Conservation (phyloP, 2,888 invertebrate species). For the Drosophila melanosoma region DNA sequence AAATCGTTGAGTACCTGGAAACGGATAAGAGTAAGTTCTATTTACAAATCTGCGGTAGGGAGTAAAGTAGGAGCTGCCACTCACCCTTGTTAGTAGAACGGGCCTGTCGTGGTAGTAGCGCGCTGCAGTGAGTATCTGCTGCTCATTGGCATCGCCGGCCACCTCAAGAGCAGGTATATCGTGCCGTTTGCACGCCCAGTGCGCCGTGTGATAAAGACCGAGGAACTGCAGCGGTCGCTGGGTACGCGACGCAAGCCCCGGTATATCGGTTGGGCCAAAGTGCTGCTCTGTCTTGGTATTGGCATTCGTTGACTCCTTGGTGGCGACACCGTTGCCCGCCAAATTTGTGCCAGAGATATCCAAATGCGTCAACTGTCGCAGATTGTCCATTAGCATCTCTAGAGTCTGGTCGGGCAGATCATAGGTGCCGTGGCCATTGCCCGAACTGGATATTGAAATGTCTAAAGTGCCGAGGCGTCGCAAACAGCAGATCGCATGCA, state of each 20-base stretch:
- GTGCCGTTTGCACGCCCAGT: conserved; percentile 95
- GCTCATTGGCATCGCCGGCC: conserved; percentile 95
- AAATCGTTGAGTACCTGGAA: conserved; percentile 94
- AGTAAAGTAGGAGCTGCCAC: neutral
- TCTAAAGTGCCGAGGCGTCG: conserved; percentile 90
- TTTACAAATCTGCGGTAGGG: no score
- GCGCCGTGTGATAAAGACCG: conserved; percentile 95
- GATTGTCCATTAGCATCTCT: conserved; percentile 89
- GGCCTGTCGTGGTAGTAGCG: conserved; percentile 93
- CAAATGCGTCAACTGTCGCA: conserved; percentile 91
- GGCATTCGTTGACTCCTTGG: conserved; percentile 83
- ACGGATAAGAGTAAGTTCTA: neutral
- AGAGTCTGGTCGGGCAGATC: conserved; percentile 89
- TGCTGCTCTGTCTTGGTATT: conserved; percentile 68
- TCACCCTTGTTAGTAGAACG: conserved; percentile 88
- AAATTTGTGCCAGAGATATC: conserved; percentile 99
- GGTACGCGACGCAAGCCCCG: conserved; percentile 92
- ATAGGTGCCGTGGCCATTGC: conserved; percentile 89
- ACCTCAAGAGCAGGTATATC: conserved; percentile 96
- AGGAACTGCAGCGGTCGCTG: conserved; percentile 93
- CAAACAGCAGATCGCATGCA: conserved; percentile 87
- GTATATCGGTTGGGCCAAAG: conserved; percentile 89
- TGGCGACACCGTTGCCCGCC: conserved; percentile 93
- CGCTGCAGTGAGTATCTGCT: conserved; percentile 95
- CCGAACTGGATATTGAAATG: conserved; percentile 90